Evolutionary conservation across 2,797 vertebrate genomes (phyloP).

Genomic region (Loriculus beryllinus): DNA sequence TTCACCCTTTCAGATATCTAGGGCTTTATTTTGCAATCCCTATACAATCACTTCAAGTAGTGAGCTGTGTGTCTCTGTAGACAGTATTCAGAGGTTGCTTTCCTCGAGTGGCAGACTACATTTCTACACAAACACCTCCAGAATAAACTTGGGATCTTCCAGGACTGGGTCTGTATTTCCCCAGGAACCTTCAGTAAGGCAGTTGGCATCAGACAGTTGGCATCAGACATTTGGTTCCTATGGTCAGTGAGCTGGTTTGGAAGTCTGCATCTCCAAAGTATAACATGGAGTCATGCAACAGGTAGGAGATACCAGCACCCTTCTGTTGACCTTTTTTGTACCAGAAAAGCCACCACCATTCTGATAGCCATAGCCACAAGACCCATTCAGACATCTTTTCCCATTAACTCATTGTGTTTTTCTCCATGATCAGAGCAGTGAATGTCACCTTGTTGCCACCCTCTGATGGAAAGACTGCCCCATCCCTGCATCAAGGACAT

Average conservation of each 20-base stretch:
- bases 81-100: not conserved
- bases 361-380: not conserved
- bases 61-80: not conserved
- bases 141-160: not conserved
- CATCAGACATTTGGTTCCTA: not conserved
- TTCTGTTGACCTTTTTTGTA: not conserved
- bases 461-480: not conserved
- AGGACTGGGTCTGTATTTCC: not conserved
- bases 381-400: not conserved
- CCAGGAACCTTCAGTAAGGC: not conserved
- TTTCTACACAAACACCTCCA: not conserved
- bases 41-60: not conserved
- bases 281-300: not conserved
- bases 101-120: not conserved
- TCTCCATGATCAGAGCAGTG: not conserved
- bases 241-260: not conserved
- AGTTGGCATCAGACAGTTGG: fast-evolving
- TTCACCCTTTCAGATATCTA: not conserved
- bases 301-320: fast-evolving
- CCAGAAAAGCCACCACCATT: not conserved
- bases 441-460: not conserved
- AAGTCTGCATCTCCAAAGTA: not conserved
- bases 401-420: not conserved
- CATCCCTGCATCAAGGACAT: not conserved
- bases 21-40: not conserved